These are phyloP conservation scores for Brachionus koreanus DNA, from an alignment of 1,140 invertebrate species.

Conservation along the genomic window DNA sequence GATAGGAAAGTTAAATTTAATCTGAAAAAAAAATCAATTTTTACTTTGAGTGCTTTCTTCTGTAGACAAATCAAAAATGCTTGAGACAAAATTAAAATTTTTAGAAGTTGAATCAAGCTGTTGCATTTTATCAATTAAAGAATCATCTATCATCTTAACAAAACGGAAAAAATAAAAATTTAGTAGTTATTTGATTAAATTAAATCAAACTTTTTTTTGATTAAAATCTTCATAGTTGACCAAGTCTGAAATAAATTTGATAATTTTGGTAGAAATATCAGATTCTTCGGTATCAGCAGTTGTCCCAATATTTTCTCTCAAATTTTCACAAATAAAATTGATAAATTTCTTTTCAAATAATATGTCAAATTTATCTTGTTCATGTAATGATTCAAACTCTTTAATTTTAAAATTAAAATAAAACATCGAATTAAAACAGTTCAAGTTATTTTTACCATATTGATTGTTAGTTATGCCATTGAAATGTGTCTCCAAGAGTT, in stretches of 20 bases:
- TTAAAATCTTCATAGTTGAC: neutral
- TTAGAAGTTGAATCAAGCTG: neutral
- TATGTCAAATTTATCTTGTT: conserved; percentile 38
- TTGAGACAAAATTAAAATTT: neutral
- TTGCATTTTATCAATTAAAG: neutral
- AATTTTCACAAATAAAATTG: conserved; percentile 9
- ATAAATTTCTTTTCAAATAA: conserved; percentile 42
- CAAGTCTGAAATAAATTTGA: conserved; percentile 19
- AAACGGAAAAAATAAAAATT: neutral
- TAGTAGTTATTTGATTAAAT: neutral
- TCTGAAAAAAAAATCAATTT: neutral
- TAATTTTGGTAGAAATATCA: neutral
- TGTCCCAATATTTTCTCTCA: neutral
- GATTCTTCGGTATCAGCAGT: neutral
- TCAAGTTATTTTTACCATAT: neutral
- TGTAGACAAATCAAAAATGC: neutral
- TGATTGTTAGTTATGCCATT: neutral
- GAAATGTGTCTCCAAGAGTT: conserved; percentile 29
- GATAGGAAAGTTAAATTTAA: neutral
- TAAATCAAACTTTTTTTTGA: neutral
- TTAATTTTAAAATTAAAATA: neutral
- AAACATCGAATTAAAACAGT: neutral
- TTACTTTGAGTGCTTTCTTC: neutral
- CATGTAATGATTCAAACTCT: neutral
- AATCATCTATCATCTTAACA: neutral